Conservation (phyloP, 2,888 invertebrate genomes). For the Eristalis tenax region DNA sequence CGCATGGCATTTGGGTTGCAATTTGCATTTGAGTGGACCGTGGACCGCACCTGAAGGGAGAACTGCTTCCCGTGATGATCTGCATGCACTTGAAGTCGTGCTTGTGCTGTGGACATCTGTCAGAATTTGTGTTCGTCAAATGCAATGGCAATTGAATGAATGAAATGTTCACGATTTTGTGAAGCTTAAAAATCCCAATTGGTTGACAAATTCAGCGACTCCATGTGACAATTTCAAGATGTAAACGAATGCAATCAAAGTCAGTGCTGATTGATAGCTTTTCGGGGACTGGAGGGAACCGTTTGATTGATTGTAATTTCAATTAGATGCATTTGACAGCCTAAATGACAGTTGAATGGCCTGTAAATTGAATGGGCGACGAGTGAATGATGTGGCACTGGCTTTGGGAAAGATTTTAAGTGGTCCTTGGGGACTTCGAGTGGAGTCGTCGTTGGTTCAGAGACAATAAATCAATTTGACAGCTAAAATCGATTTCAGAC, state of each 20-base stretch:
- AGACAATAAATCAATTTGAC: not conserved
- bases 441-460: not conserved
- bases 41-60: not conserved
- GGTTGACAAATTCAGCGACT: not conserved
- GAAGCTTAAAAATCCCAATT: not conserved
- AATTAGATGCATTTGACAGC: slow-evolving; percentile 14
- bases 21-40: not conserved
- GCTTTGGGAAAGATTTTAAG: not conserved
- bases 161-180: not conserved
- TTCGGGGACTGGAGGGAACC: not conserved
- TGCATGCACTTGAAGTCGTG: not conserved
- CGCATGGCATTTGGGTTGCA: not conserved
- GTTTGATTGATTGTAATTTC: slow-evolving; percentile 36
- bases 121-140: not conserved
- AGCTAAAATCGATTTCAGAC: not conserved
- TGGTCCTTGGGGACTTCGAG: not conserved
- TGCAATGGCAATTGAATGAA: no score
- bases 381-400: not conserved
- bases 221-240: slow-evolving; percentile 20
- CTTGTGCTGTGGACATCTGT: not conserved
- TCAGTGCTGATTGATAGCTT: slow-evolving; percentile 36
- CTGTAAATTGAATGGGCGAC: not conserved
- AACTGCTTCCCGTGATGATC: not conserved
- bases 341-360: slow-evolving; percentile 11
- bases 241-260: slow-evolving; percentile 15